These are phyloP conservation scores for Gadus macrocephalus DNA, from an alignment of 2,113 vertebrate species.

Conservation along the genomic window DNA sequence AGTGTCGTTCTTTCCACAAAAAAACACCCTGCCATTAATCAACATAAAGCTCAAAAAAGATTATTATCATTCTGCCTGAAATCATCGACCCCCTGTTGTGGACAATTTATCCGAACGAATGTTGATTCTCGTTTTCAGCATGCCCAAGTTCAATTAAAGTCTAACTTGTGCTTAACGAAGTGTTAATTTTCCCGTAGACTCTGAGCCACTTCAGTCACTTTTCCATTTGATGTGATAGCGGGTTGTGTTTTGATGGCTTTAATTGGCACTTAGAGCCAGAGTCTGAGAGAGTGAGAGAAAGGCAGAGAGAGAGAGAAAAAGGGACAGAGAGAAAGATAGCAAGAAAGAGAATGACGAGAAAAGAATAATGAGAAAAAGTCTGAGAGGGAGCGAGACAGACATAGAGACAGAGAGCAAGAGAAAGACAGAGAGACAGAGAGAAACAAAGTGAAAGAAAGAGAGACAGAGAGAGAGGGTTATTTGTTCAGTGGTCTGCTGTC, in stretches of 20 bases:
- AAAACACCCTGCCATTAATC: not conserved
- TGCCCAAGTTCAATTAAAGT: conserved; percentile 43
- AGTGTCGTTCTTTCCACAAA: not conserved
- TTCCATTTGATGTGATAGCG: conserved; percentile 15
- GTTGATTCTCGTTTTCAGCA: conserved; percentile 41
- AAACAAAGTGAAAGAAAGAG: no score
- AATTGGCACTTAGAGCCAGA: not conserved
- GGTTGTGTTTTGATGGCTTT: conserved; percentile 8
- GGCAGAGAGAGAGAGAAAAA: no score
- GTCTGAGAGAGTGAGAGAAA: not conserved
- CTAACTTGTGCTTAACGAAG: conserved; percentile 32
- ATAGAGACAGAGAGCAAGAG: no score
- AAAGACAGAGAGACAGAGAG: no score
- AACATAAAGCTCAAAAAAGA: not conserved
- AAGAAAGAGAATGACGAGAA: no score
- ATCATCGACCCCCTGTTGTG: conserved; percentile 39
- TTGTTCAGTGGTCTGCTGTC: not conserved
- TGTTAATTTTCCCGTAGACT: conserved; percentile 11
- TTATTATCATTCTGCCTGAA: conserved; percentile 37
- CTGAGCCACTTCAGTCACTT: conserved; percentile 17
- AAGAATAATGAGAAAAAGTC: no score
- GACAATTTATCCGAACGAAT: conserved; percentile 32
- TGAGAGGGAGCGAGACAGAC: no score
- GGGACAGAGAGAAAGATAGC: no score
- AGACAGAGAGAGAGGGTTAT: no score